Base-by-base conservation (phyloP, 2,113 vertebrate genomes). In the Poecilia latipinna region DNA sequence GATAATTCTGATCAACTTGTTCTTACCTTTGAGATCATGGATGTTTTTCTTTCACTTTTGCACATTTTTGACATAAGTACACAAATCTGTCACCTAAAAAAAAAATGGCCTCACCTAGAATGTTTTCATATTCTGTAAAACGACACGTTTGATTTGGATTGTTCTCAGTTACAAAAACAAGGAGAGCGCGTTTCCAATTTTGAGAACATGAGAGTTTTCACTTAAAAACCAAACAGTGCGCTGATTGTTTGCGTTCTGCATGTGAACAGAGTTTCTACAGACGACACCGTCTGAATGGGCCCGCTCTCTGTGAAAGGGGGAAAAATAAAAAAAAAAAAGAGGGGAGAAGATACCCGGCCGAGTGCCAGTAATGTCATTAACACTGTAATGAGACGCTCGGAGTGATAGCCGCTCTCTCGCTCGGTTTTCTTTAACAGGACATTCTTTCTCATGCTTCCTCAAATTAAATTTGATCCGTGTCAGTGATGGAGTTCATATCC, bases 351-450 rank as follows among this genome's bases (percentile, higher is more conserved):
- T 74, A 64, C 60, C 54, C 84, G 83, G 79, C 54, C 51, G n/a
- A 4, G 22, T 35, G 78, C 73, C 82, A 81, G 80, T 80, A 72
- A 72, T 74, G 76, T 76, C 76, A 85, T 86, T 85, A 85, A 74
- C 65, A 26, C 76, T 77, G 72, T 80, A 75, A 70, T 80, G 42
- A 77, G 78, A 76, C 74, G 69, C 78, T 87, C 74, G 66, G 29
- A 72, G 26, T 82, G 73, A 87, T 77, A 72, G 80, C 61, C 32
- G 8, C 64, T 61, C 67, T 61, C 35, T 73, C 24, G 42, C 19
- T 72, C 57, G 19, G 62, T 28, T 42, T 75, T 12, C 15, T 65
- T 65, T 19, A 48, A 48, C 44, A 48, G 44, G 19, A 19, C 44
- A 19, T 48, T 10, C 2, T 65, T 65, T 35, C 5, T 66, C n/a